Base-by-base conservation (phyloP, 2,888 invertebrate species). In the Salticus scenicus region DNA sequence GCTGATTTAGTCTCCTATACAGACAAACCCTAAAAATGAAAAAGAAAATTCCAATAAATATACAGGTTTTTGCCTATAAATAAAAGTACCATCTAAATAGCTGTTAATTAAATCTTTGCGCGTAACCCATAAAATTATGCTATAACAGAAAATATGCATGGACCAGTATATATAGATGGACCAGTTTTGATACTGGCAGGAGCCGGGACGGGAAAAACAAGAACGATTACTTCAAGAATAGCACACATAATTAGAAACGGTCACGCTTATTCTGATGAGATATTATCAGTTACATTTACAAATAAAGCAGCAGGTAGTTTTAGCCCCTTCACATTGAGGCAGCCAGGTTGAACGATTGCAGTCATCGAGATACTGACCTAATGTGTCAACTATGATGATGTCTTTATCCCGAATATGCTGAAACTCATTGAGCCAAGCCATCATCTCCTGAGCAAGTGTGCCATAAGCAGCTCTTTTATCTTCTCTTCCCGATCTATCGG, bases 201-300 rank as follows among this genome's bases (percentile, higher is more conserved):
- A 8, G 82, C 82, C 17, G 82, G 82, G n/a, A 27, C 69, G n/a
- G 77, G 84, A 17, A 86, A 86, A 47, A 86, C 86, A 17, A 80
- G 75, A 12, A 86, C 87, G 30, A 28, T 86, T 10, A 67, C 76
- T 14, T 27, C 20, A 8, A 75, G 86, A 30, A 73, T 86, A n/a
- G 86, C 86, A 41, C 51, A 47, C 20, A 76, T 86, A 31, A 12
- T 86, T 12, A 12, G 47, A 27, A 64, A 17, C 2, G 28, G 14
- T 17, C 2, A 63, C 5, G 41, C 37, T 33, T 2, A 7, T 8
- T 27, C 30, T 28, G 17, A 33, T 77, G 17, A n/a, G 27, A 37
- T 51, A 24, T 24, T 66, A 10, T 33, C 69, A 17, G 33, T 77
- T 28, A 77, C 77, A 17, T 77, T 77, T 41, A 77, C 77, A 14